Evolutionary conservation across 2,797 vertebrate genomes (phyloP).

Genomic region (Typhlichthys eigenmanni): DNA sequence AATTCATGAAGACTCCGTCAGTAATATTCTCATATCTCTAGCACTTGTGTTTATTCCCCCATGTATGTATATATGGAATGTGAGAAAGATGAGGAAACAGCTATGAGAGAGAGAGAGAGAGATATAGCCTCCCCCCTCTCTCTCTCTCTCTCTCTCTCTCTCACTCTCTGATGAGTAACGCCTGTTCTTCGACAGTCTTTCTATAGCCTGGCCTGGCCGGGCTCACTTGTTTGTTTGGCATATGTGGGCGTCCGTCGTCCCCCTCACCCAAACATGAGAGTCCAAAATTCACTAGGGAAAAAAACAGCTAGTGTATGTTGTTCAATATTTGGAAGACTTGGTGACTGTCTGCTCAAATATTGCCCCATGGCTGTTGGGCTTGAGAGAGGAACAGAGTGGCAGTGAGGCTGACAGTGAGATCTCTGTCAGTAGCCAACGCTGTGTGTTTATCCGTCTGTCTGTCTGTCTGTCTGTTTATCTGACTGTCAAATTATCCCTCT

Average conservation of each 20-base stretch:
- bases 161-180: slow-evolving; percentile 49
- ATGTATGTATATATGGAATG: too few relatives aligned
- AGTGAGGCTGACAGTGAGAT: slow-evolving; percentile 84
- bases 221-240: slow-evolving; percentile 53
- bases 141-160: too few relatives aligned
- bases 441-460: slow-evolving; percentile 80
- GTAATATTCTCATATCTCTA: background rate
- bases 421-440: slow-evolving; percentile 79
- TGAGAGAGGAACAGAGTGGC: slow-evolving; percentile 79
- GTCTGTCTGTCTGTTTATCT: slow-evolving; percentile 82
- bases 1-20: background rate
- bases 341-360: slow-evolving; percentile 86
- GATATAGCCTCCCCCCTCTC: slow-evolving; percentile 24
- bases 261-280: slow-evolving; percentile 46
- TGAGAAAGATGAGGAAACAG: too few relatives aligned
- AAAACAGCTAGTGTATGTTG: slow-evolving; percentile 76
- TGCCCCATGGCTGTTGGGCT: slow-evolving; percentile 79
- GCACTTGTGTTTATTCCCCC: too few relatives aligned
- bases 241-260: slow-evolving; percentile 35
- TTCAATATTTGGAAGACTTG: slow-evolving; percentile 85
- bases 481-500: slow-evolving; percentile 87
- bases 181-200: slow-evolving; percentile 45
- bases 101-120: background rate
- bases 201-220: slow-evolving; percentile 3
- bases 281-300: slow-evolving; percentile 68